Conservation (phyloP, 1,140 invertebrate genomes). For the Lycorma delicatula region DNA sequence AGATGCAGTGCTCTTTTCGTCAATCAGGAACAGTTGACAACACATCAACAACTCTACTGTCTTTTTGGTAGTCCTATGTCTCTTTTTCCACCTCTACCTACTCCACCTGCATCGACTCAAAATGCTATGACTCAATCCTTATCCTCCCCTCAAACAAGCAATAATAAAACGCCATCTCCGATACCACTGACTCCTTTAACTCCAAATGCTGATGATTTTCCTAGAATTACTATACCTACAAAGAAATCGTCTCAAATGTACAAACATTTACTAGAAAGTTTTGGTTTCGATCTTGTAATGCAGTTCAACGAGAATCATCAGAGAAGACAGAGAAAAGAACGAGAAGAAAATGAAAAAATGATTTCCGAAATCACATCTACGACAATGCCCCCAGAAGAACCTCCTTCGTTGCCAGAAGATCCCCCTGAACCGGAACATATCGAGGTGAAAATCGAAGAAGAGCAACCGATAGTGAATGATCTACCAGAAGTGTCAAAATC, state of each 20-base stretch:
- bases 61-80: slow-evolving; percentile 58
- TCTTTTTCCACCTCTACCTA: slow-evolving; percentile 46
- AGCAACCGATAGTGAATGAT: slow-evolving; percentile 47
- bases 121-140: slow-evolving; percentile 22
- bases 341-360: slow-evolving; percentile 32
- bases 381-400: slow-evolving; percentile 18
- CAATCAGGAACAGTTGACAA: slow-evolving; percentile 68
- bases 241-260: slow-evolving; percentile 74
- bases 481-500: slow-evolving; percentile 66
- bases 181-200: slow-evolving; percentile 23
- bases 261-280: slow-evolving; percentile 83
- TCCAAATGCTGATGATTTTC: slow-evolving; percentile 30
- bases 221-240: slow-evolving; percentile 42
- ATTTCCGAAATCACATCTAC: slow-evolving; percentile 29
- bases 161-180: slow-evolving; percentile 31
- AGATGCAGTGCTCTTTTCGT: slow-evolving; percentile 69
- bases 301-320: slow-evolving; percentile 91
- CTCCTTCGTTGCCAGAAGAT: slow-evolving; percentile 25
- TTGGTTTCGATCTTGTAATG: slow-evolving; percentile 93
- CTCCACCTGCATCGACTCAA: slow-evolving; percentile 35
- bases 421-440: slow-evolving; percentile 41
- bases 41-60: slow-evolving; percentile 75
- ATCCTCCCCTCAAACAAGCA: slow-evolving; percentile 23
- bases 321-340: slow-evolving; percentile 47
- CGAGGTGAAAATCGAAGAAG: slow-evolving; percentile 45